These are phyloP conservation scores for Chrysochloris asiatica DNA, from an alignment of 2,113 vertebrate species.

Conservation along the genomic window DNA sequence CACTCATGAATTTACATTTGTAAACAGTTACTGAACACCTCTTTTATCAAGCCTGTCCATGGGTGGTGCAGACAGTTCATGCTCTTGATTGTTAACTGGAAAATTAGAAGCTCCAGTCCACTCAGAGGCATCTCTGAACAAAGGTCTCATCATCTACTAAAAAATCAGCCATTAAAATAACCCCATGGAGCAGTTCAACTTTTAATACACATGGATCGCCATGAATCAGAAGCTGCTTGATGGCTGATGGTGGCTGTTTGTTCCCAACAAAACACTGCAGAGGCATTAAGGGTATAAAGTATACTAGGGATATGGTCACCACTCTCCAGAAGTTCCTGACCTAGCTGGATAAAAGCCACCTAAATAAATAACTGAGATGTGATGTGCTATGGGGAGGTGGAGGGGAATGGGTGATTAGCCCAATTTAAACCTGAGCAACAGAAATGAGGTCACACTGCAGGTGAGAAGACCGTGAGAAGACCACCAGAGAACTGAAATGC, in stretches of 20 bases:
- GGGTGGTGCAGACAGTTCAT: not conserved
- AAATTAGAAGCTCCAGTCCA: not conserved
- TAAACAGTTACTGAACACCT: not conserved
- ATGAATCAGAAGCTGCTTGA: too few species aligned
- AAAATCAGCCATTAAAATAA: too few species aligned
- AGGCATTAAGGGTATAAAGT: not conserved
- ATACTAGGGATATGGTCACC: not conserved
- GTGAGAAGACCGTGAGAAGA: too few species aligned
- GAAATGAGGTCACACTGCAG: not conserved
- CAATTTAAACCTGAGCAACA: not conserved
- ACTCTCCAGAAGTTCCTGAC: not conserved
- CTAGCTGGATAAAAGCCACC: not conserved
- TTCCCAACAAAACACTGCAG: not conserved
- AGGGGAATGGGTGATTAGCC: accelerated
- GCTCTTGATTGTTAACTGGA: not conserved
- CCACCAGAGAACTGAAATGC: not conserved
- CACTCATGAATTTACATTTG: constrained; percentile 14
- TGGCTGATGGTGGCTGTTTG: not conserved
- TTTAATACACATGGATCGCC: too few species aligned
- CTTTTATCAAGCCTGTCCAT: not conserved
- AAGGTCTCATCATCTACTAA: too few species aligned
- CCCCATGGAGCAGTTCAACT: not conserved
- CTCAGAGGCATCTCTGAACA: not conserved
- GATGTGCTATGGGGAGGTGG: accelerated
- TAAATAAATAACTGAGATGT: not conserved